phyloP scores from a whole-genome alignment of 2,797 vertebrate species.

The Enteromius argenteus region DNA sequence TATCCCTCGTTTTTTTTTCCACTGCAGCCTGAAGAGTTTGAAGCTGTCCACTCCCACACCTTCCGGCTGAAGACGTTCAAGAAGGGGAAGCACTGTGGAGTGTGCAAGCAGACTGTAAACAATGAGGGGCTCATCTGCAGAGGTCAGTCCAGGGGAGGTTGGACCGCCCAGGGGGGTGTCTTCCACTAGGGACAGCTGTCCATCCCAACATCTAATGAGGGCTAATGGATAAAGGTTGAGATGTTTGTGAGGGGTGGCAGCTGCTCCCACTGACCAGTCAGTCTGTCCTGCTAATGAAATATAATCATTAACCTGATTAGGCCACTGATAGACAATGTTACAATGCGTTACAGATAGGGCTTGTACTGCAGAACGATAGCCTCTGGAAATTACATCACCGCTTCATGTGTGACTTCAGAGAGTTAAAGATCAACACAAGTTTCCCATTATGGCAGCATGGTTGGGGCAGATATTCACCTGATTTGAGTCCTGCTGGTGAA shows the following conservation, averaged over 20 bases:
- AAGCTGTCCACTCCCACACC: slow-evolving; percentile 86
- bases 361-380: neutral
- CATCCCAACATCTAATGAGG: slow-evolving; percentile 9
- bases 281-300: slow-evolving; percentile 21
- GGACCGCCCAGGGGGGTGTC: fast-evolving
- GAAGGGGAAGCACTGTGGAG: slow-evolving; percentile 91
- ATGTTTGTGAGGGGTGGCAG: slow-evolving; percentile 23
- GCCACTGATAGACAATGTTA: neutral
- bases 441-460: slow-evolving; percentile 16
- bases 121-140: slow-evolving; percentile 92
- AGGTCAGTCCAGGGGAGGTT: slow-evolving; percentile 79
- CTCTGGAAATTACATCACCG: neutral
- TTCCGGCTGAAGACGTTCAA: slow-evolving; percentile 96
- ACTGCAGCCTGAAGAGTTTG: slow-evolving; percentile 90
- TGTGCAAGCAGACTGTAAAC: slow-evolving; percentile 90
- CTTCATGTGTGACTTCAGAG: neutral
- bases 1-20: slow-evolving; percentile 28
- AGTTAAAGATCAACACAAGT: neutral
- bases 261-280: slow-evolving; percentile 14
- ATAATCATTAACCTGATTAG: slow-evolving; percentile 47
- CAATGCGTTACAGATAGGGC: neutral
- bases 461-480: slow-evolving; percentile 16
- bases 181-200: neutral
- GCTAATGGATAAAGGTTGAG: slow-evolving; percentile 45
- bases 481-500: neutral